phyloP scores from a whole-genome alignment of 2,888 invertebrate species.

The Augiades crinisus region DNA sequence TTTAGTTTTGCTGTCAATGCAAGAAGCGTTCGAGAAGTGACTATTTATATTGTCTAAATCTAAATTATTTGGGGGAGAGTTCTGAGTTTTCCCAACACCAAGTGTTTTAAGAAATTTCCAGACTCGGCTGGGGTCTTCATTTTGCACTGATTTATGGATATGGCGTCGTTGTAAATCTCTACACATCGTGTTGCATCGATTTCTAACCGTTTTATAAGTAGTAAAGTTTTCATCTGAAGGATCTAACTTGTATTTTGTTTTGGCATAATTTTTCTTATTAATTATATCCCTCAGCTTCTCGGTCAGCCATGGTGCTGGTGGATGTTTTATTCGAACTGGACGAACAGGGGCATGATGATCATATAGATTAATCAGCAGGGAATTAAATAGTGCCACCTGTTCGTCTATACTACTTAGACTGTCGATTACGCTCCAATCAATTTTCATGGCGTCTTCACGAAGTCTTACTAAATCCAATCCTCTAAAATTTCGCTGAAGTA shows the following conservation, averaged over 20 bases:
- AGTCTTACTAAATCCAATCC: constrained; percentile 16
- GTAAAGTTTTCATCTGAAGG: constrained; percentile 7
- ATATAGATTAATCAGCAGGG: constrained; percentile 17
- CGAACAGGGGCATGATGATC: constrained; percentile 28
- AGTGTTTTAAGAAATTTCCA: constrained; percentile 15
- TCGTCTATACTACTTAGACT: constrained; percentile 14
- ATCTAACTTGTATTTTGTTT: constrained; percentile 13
- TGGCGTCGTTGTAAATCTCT: constrained; percentile 17
- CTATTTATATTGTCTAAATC: background rate
- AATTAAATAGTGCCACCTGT: constrained; percentile 22
- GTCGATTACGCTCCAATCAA: constrained; percentile 19
- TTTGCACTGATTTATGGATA: constrained; percentile 8
- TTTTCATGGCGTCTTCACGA: constrained; percentile 8
- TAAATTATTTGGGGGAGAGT: background rate
- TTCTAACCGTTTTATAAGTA: constrained; percentile 6
- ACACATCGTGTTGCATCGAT: constrained; percentile 19
- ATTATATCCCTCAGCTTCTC: constrained; percentile 17
- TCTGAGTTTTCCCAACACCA: constrained; percentile 8
- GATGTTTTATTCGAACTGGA: constrained; percentile 19
- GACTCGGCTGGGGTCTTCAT: constrained; percentile 3
- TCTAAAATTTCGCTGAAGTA: constrained; percentile 25
- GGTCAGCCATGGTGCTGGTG: constrained; percentile 29
- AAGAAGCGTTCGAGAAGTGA: constrained; percentile 1
- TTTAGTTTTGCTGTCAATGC: background rate
- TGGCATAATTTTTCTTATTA: constrained; percentile 20